Evolutionary conservation across 2,797 vertebrate genomes (phyloP).

Genomic region (Oreonectes daqikongensis): DNA sequence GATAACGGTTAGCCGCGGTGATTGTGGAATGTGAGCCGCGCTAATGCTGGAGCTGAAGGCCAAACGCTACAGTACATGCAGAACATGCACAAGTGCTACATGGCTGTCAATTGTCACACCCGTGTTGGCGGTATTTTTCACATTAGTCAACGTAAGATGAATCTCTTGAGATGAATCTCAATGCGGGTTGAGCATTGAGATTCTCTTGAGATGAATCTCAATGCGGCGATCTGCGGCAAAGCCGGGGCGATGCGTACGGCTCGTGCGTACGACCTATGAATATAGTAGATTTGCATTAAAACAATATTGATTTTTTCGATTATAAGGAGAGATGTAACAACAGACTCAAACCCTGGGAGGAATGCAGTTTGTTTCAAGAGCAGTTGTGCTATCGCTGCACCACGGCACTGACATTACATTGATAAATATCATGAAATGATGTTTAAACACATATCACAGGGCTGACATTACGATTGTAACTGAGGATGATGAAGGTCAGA

Average conservation of each 20-base stretch:
- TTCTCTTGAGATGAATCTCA: no score
- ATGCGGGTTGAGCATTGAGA: no score
- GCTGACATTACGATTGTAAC: conserved; percentile 9
- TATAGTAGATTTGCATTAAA: not conserved
- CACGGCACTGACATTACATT: not conserved
- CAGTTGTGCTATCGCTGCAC: no score
- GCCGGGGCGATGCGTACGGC: not conserved
- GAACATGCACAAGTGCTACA: conserved; percentile 62
- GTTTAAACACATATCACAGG: conserved; percentile 4
- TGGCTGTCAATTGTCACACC: conserved; percentile 66
- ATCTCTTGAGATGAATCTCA: no score
- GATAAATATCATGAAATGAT: not conserved
- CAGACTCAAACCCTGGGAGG: not conserved
- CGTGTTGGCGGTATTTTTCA: conserved; percentile 60
- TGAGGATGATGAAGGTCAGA: conserved; percentile 8
- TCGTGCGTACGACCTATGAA: not conserved
- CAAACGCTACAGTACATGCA: conserved; percentile 57
- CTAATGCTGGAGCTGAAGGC: conserved; percentile 58
- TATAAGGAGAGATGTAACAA: no score
- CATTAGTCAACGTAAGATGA: conserved; percentile 61
- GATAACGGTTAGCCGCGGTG: conserved; percentile 30
- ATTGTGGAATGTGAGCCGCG: conserved; percentile 55
- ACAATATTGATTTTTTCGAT: no score
- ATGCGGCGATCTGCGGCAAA: no score
- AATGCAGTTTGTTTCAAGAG: not conserved